Evolutionary conservation across 2,113 vertebrate genomes (phyloP).

Genomic region (Astatotilapia flaviijosephi): DNA sequence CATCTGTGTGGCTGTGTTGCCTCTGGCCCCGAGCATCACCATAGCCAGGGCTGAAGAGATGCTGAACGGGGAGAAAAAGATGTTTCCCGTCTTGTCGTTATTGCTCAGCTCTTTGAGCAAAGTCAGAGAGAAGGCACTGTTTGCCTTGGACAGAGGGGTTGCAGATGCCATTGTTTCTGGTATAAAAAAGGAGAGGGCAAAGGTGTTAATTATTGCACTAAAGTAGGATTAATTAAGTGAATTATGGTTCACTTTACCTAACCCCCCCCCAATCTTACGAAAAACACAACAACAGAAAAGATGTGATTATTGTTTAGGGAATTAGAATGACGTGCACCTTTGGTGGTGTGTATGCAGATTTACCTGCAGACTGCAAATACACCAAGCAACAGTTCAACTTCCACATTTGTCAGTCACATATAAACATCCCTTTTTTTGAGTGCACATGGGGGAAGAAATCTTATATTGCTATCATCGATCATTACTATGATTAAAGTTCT

Average conservation of each 20-base stretch:
- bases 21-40: slow-evolving; percentile 78
- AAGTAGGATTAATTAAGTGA: neutral
- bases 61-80: slow-evolving; percentile 82
- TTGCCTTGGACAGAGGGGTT: slow-evolving; percentile 60
- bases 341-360: neutral
- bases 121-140: slow-evolving; percentile 75
- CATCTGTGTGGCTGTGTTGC: slow-evolving; percentile 79
- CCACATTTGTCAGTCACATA: neutral
- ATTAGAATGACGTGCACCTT: neutral
- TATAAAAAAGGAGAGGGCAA: neutral
- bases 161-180: slow-evolving; percentile 48
- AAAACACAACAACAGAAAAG: neutral
- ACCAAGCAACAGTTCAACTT: neutral
- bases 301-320: neutral
- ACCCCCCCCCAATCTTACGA: no score
- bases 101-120: slow-evolving; percentile 74
- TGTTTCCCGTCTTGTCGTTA: slow-evolving; percentile 53
- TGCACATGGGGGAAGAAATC: neutral
- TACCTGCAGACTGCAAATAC: neutral
- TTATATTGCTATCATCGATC: rapidly evolving
- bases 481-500: neutral
- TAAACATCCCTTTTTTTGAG: neutral
- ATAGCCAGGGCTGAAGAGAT: slow-evolving; percentile 80
- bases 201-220: neutral
- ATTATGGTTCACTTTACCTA: neutral